Evolutionary conservation across 2,888 invertebrate genomes (phyloP), one percentile per base, ranked within the genome.

Genomic region (Callinectes sapidus): DNA sequence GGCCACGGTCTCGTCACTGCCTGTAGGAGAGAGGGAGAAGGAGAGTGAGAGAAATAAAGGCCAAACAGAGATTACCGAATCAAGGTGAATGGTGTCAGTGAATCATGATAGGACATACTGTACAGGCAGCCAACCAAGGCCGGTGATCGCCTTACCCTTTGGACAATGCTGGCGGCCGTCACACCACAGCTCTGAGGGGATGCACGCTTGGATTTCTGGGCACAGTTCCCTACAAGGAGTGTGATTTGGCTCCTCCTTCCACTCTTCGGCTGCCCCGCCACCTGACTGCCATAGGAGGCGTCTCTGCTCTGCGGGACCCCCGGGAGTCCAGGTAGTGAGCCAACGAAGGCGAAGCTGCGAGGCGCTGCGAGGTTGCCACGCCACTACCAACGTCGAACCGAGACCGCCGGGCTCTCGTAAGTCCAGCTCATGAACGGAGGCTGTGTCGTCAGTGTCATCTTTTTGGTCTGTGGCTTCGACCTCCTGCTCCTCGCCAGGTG

Each of bases 81-180:
- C n/a, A 28, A 10, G n/a, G 28, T 28, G 13, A 10, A 28, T 71
- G 71, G n/a, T 13, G 28, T 28, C 28, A 28, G 8, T 71, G 28
- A 28, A n/a, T 2, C 16, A 2, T 32, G 1, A 55, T 23, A 2
- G 0, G n/a, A 87, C 16, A 87, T 13, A 39, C 39, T n/a, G n/a
- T n/a, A n/a, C 2, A 48, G 54, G 0, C 14, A 54, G n/a, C 48
- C 48, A 48, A 3, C 1, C 48, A 5, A 48, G 54, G n/a, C 28
- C 28, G 87, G 39, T 16, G 18, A 1, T 39, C n/a, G 35, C 32
- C 92, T 94, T 28, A 94, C 94, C 93, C 48, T 92, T 81, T 3
- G 94, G 93, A 61, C 94, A 94, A 66, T 94, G 94, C 18, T 92
- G 81, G 18, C 87, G 87, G n/a, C 94, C 94, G 87, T 94, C 94